A percentile compares a stretch with the other conserved stretches of the same genome.
Evolutionary conservation across 2,113 vertebrate species (phyloP).

Genomic region (Callionymus lyra): DNA sequence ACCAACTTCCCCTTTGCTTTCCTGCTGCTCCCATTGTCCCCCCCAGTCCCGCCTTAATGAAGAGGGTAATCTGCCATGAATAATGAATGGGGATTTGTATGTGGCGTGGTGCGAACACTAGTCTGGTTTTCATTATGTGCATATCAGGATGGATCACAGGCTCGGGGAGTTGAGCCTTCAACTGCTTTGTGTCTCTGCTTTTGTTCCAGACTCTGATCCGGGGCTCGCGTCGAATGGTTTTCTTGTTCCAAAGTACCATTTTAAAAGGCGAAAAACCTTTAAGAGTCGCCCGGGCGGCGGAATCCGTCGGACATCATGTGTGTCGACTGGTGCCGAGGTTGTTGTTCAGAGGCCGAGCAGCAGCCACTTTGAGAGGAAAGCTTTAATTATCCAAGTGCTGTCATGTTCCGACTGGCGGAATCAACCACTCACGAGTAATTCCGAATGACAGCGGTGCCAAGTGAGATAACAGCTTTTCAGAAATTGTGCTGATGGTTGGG

Average conservation of each 20-base stretch:
- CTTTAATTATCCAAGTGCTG: slow-evolving; percentile 34
- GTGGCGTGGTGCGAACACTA: slow-evolving; percentile 57
- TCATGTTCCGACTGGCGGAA: slow-evolving; percentile 13
- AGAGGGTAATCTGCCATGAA: slow-evolving; percentile 63
- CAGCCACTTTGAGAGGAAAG: slow-evolving; percentile 7
- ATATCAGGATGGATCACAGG: slow-evolving; percentile 55
- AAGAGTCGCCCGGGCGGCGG: too few species aligned
- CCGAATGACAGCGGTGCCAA: slow-evolving; percentile 32
- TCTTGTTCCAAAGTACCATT: not conserved
- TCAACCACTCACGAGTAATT: slow-evolving; percentile 27
- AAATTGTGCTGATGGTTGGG: too few species aligned
- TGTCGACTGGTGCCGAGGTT: slow-evolving; percentile 12
- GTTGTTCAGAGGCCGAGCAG: slow-evolving; percentile 7
- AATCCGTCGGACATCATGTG: slow-evolving; percentile 14
- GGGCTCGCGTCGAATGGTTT: slow-evolving; percentile 30
- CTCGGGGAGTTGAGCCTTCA: slow-evolving; percentile 40
- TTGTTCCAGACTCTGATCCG: slow-evolving; percentile 52
- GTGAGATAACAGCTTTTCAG: slow-evolving; percentile 31
- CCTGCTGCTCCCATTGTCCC: slow-evolving; percentile 19
- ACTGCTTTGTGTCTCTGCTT: slow-evolving; percentile 47
- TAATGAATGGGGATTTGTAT: slow-evolving; percentile 65
- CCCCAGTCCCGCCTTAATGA: slow-evolving; percentile 51
- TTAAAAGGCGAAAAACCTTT: slow-evolving; percentile 41
- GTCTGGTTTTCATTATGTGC: slow-evolving; percentile 63
- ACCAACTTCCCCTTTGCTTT: slow-evolving; percentile 19